phyloP scores from a whole-genome alignment of 2,888 invertebrate genomes.

The Phytoseiulus persimilis region DNA sequence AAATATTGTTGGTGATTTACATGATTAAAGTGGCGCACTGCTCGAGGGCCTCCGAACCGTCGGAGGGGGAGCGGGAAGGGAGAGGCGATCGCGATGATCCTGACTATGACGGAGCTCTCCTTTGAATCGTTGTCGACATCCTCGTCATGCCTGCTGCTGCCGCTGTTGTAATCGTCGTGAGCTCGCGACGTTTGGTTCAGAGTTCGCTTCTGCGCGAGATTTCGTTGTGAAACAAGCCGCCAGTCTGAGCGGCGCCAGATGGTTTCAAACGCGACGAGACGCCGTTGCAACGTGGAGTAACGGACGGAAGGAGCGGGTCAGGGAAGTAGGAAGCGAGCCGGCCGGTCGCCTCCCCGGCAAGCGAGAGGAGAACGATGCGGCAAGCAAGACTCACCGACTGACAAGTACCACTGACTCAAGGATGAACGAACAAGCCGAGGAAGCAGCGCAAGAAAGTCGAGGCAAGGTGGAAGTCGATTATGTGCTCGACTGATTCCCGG shows the following conservation, averaged over 20 bases:
- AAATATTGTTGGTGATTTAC: no score
- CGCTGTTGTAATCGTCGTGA: neutral
- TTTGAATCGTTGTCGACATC: neutral
- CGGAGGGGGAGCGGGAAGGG: no score
- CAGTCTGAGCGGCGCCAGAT: neutral
- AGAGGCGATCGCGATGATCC: no score
- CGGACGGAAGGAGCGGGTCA: neutral
- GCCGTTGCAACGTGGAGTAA: neutral
- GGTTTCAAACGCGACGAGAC: neutral
- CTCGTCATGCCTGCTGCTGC: neutral
- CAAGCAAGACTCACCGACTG: neutral
- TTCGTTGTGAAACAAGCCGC: constrained; percentile 5
- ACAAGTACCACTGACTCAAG: neutral
- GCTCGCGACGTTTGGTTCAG: neutral
- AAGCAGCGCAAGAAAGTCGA: neutral
- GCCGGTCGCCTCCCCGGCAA: neutral
- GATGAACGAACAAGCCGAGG: neutral
- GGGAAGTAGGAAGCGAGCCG: neutral
- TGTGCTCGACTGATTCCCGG: neutral
- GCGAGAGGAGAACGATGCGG: neutral
- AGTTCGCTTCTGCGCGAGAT: neutral
- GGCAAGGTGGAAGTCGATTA: neutral
- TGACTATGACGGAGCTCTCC: no score
- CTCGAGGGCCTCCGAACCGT: no score
- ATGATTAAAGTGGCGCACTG: no score